phyloP scores from a whole-genome alignment of 2,797 vertebrate species.

The Rhinatrema bivittatum region DNA sequence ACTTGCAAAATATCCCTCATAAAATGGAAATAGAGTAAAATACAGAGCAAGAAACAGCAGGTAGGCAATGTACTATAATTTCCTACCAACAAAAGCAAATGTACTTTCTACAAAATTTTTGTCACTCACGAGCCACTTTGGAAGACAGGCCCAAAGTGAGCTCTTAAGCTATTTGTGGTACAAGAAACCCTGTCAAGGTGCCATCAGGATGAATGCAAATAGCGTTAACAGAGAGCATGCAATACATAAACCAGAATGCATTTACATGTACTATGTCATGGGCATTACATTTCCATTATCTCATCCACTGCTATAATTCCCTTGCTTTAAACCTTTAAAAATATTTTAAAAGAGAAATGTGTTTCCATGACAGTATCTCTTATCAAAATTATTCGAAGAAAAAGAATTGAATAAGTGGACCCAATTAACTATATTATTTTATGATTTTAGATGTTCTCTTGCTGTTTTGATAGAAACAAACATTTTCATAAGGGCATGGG shows the following conservation, averaged over 20 bases:
- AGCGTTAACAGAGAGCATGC: conserved; percentile 10
- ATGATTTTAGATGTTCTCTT: too few relatives aligned
- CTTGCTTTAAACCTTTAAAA: too few relatives aligned
- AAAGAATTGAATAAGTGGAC: too few relatives aligned
- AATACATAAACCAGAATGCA: background rate
- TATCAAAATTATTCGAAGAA: too few relatives aligned
- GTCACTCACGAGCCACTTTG: conserved; percentile 2
- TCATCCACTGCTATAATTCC: too few relatives aligned
- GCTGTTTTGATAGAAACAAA: too few relatives aligned
- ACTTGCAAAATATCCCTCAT: conserved; percentile 20
- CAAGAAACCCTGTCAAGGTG: too few relatives aligned
- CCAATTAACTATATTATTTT: too few relatives aligned
- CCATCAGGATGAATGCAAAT: conserved; percentile 3
- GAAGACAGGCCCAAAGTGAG: conserved; percentile 9
- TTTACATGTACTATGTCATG: background rate
- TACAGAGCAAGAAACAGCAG: conserved; percentile 6
- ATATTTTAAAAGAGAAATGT: too few relatives aligned
- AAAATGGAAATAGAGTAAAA: conserved; percentile 17
- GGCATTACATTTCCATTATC: too few relatives aligned
- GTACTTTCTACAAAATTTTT: conserved; percentile 14
- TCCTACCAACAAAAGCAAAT: conserved; percentile 13
- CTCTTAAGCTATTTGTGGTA: conserved; percentile 13
- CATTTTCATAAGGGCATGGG: too few relatives aligned
- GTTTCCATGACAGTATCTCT: background rate
- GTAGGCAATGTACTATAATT: conserved; percentile 11